These are phyloP conservation scores for Stichodactyla helianthus DNA, from an alignment of 64 coral and sea anemone species.

Conservation along the genomic window DNA sequence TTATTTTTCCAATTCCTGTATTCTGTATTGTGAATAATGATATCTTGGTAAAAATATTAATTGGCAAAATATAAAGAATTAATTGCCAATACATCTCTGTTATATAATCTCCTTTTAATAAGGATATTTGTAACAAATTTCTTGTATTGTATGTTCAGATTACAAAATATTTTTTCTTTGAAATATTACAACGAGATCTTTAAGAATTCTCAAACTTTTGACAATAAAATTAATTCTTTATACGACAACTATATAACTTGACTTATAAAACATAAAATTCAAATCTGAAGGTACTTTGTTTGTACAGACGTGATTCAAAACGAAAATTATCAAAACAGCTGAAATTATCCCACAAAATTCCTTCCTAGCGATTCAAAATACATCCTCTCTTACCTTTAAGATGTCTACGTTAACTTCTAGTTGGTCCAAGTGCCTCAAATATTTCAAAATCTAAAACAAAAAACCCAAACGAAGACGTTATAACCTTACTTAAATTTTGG, in stretches of 20 bases:
- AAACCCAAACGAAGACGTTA: background rate
- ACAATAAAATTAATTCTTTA: too few relatives aligned
- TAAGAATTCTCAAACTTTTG: background rate
- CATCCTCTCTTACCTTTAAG: slow-evolving; percentile 58
- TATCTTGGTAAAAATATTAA: background rate
- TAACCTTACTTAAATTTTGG: background rate
- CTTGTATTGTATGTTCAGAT: background rate
- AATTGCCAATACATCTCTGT: background rate
- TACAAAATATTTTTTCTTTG: background rate
- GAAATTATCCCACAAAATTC: background rate
- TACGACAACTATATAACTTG: too few relatives aligned
- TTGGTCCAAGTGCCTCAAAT: slow-evolving; percentile 74
- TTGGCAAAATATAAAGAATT: background rate
- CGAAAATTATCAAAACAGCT: background rate
- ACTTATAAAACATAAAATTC: background rate
- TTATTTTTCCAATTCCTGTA: slow-evolving; percentile 90
- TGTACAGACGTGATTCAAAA: background rate
- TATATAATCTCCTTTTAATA: background rate
- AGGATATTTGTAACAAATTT: background rate
- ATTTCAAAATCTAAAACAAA: slow-evolving; percentile 74
- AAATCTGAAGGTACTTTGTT: background rate
- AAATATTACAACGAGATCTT: background rate
- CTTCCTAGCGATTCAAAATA: background rate
- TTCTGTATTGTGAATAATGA: slow-evolving; percentile 14
- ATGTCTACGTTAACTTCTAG: slow-evolving; percentile 70